Percentiles rank a stretch among this genome's conserved stretches.
These are phyloP conservation scores for Neosilurus mollespiculum DNA, from an alignment of 2,797 vertebrate species.

Conservation along the genomic window DNA sequence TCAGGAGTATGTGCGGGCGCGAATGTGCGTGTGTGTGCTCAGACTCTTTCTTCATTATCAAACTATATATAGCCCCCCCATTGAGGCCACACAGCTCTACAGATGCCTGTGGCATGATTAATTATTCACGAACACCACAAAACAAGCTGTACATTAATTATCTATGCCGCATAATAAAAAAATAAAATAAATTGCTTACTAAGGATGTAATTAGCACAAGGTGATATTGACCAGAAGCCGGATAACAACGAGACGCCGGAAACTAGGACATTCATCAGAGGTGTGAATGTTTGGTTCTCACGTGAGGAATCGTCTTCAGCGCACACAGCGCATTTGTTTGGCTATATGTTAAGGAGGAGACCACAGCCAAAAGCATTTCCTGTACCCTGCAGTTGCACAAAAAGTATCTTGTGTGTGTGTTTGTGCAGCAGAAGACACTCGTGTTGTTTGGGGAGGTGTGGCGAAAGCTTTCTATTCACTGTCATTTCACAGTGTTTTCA, in stretches of 20 bases:
- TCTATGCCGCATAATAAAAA: constrained; percentile 68
- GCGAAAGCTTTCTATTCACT: constrained; percentile 4
- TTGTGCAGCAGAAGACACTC: constrained; percentile 17
- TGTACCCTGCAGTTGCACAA: constrained; percentile 32
- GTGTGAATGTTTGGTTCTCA: neutral
- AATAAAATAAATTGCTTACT: constrained; percentile 68
- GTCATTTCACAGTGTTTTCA: neutral
- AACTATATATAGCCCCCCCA: constrained; percentile 43
- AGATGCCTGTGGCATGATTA: constrained; percentile 66
- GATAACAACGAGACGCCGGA: constrained; percentile 26
- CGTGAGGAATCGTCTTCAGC: neutral
- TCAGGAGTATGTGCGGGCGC: neutral
- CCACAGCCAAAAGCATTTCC: constrained; percentile 34
- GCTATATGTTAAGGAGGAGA: constrained; percentile 32
- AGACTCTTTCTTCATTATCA: constrained; percentile 45
- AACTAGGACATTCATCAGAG: neutral
- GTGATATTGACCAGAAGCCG: constrained; percentile 58
- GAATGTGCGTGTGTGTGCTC: neutral
- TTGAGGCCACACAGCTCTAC: constrained; percentile 65
- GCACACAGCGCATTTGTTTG: constrained; percentile 18
- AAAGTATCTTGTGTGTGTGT: constrained; percentile 10
- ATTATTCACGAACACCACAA: constrained; percentile 73
- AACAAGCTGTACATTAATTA: constrained; percentile 74
- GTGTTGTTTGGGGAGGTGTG: neutral
- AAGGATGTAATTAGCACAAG: constrained; percentile 61